Evolutionary conservation across 2,113 vertebrate genomes (phyloP).

Genomic region (Mustela lutreola): DNA sequence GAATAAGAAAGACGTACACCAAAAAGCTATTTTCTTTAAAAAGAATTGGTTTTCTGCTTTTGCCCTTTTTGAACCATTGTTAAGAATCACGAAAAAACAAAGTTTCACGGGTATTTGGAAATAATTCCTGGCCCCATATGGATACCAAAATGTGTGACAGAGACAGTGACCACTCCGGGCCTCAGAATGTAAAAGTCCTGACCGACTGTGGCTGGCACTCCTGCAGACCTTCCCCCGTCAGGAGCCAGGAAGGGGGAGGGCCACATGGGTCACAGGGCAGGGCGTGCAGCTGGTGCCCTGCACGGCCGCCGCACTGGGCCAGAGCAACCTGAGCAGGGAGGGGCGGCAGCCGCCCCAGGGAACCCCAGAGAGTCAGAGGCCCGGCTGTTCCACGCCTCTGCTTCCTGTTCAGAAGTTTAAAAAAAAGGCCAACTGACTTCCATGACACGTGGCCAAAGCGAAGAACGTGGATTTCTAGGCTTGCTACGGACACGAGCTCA

Average conservation of each 20-base stretch:
- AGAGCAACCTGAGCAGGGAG: background rate
- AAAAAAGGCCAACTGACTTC: accelerated
- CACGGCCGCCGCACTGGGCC: background rate
- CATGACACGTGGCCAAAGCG: background rate
- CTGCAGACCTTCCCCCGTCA: too few species aligned
- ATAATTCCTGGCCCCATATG: background rate
- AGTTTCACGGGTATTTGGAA: background rate
- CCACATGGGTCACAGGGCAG: accelerated
- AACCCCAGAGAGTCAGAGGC: background rate
- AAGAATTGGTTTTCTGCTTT: background rate
- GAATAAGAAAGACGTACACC: background rate
- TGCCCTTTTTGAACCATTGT: background rate
- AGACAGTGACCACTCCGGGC: accelerated
- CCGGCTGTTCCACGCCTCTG: accelerated
- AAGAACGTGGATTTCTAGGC: accelerated
- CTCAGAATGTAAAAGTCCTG: accelerated
- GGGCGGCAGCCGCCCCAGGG: accelerated
- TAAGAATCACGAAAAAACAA: background rate
- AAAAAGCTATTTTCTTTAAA: background rate
- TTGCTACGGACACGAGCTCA: accelerated
- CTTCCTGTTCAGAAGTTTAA: background rate
- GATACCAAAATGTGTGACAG: too few species aligned
- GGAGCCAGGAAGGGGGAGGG: background rate
- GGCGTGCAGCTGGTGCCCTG: accelerated
- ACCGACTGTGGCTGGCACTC: accelerated